phyloP scores from a whole-genome alignment of 2,888 invertebrate species.

The Patella pellucida region DNA sequence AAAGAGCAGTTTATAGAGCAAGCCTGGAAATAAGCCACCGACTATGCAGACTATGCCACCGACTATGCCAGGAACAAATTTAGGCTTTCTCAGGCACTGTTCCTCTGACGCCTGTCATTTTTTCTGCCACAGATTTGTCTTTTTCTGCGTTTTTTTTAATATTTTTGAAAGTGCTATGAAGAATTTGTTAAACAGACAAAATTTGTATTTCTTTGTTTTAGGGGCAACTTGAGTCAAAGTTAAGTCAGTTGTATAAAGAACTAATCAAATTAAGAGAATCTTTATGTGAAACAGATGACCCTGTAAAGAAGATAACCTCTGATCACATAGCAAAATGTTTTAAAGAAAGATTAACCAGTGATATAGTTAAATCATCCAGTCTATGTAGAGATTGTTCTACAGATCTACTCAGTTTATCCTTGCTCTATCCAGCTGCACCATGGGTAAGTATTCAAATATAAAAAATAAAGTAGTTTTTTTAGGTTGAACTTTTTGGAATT shows the following conservation, averaged over 20 bases:
- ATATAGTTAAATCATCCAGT: slow-evolving; percentile 53
- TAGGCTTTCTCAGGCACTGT: too few relatives aligned
- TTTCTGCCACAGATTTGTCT: too few relatives aligned
- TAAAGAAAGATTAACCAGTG: slow-evolving; percentile 49
- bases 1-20: too few relatives aligned
- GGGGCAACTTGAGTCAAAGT: slow-evolving; percentile 62
- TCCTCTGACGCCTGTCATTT: too few relatives aligned
- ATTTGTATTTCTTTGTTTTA: slow-evolving; percentile 32
- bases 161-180: too few relatives aligned
- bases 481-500: too few relatives aligned
- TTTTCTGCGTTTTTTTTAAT: too few relatives aligned
- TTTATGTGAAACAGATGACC: slow-evolving; percentile 26
- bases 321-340: slow-evolving; percentile 43
- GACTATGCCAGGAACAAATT: too few relatives aligned
- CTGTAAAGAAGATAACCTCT: slow-evolving; percentile 29
- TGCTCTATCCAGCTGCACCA: slow-evolving; percentile 64
- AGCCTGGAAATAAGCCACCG: too few relatives aligned
- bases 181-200: not conserved
- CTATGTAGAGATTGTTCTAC: slow-evolving; percentile 54
- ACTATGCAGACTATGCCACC: too few relatives aligned
- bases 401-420: slow-evolving; percentile 58
- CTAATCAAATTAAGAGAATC: slow-evolving; percentile 49
- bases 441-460: slow-evolving; percentile 52
- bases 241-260: slow-evolving; percentile 58
- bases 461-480: too few relatives aligned